Conservation (phyloP, 2,113 vertebrate species). For the Pelmatolapia mariae region DNA sequence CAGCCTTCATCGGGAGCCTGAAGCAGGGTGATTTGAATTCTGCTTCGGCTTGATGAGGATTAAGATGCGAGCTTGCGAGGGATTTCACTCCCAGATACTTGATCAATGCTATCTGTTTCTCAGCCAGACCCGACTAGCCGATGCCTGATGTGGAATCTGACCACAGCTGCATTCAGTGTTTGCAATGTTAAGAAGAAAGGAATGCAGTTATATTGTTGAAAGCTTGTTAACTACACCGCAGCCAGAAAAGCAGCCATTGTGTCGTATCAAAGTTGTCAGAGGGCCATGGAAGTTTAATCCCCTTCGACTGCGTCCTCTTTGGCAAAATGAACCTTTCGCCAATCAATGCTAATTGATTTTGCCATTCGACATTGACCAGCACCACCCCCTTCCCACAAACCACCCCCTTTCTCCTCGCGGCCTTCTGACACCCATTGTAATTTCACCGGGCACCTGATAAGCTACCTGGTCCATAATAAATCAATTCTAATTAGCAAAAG, state of each 20-base stretch:
- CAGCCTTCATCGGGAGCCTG: constrained; percentile 10
- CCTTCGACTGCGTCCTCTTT: constrained; percentile 79
- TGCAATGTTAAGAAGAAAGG: not conserved
- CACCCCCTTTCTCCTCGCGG: constrained; percentile 55
- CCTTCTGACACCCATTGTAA: constrained; percentile 89
- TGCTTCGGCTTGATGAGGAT: constrained; percentile 53
- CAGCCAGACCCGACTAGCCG: constrained; percentile 25
- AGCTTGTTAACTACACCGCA: constrained; percentile 47
- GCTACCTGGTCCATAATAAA: constrained; percentile 96
- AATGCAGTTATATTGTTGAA: constrained; percentile 41
- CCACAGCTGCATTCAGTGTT: not conserved
- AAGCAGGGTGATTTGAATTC: constrained; percentile 55
- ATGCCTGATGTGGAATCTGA: constrained; percentile 52
- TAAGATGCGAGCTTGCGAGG: constrained; percentile 47
- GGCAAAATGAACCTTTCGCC: constrained; percentile 96
- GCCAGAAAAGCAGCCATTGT: constrained; percentile 64
- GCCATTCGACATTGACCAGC: constrained; percentile 91
- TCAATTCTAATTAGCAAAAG: constrained; percentile 97
- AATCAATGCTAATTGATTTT: constrained; percentile 99
- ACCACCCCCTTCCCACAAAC: not conserved
- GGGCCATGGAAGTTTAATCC: constrained; percentile 86
- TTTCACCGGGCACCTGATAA: constrained; percentile 97
- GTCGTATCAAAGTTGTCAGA: constrained; percentile 86
- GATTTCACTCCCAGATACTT: constrained; percentile 53
- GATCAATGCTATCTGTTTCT: constrained; percentile 70